phyloP scores from a whole-genome alignment of 1,140 invertebrate genomes.

The Drosophila aff. region DNA sequence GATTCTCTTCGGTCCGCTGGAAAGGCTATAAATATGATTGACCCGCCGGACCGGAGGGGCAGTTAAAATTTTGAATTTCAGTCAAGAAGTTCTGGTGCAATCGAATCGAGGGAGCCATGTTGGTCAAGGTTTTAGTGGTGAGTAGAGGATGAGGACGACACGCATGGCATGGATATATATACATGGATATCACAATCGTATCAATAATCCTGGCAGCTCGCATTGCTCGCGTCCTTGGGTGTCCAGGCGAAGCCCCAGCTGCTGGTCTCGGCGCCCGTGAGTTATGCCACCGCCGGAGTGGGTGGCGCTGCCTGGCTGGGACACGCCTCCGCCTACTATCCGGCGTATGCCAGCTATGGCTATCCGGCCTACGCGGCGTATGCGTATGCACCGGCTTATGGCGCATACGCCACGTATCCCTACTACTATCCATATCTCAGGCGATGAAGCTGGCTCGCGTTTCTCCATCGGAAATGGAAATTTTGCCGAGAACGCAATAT shows the following conservation, averaged over 20 bases:
- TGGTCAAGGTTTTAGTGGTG: slow-evolving; percentile 70
- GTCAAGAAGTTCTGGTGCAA: slow-evolving; percentile 10
- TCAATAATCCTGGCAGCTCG: slow-evolving; percentile 52
- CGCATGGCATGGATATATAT: slow-evolving; percentile 8
- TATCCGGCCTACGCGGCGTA: slow-evolving; percentile 75
- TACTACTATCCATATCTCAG: slow-evolving; percentile 72
- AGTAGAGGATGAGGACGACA: slow-evolving; percentile 27
- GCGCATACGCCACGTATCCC: slow-evolving; percentile 73
- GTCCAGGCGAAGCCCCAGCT: slow-evolving; percentile 62
- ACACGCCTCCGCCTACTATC: slow-evolving; percentile 36
- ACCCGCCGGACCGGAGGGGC: slow-evolving; percentile 47
- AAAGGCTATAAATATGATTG: slow-evolving; percentile 82
- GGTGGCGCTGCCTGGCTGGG: slow-evolving; percentile 49
- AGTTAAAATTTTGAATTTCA: slow-evolving; percentile 70
- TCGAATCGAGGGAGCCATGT: slow-evolving; percentile 37
- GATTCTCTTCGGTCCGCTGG: slow-evolving; percentile 12
- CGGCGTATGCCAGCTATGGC: slow-evolving; percentile 61
- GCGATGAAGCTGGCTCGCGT: slow-evolving; percentile 45
- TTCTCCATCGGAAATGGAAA: slow-evolving; percentile 16
- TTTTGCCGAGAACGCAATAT: background rate
- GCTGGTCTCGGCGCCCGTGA: slow-evolving; percentile 60
- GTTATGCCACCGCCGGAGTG: slow-evolving; percentile 58
- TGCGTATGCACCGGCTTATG: slow-evolving; percentile 70
- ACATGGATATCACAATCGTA: slow-evolving; percentile 36
- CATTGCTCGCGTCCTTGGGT: slow-evolving; percentile 49